These are phyloP conservation scores for Tenebrio molitor DNA, from an alignment of 1,140 invertebrate genomes.

Conservation along the genomic window DNA sequence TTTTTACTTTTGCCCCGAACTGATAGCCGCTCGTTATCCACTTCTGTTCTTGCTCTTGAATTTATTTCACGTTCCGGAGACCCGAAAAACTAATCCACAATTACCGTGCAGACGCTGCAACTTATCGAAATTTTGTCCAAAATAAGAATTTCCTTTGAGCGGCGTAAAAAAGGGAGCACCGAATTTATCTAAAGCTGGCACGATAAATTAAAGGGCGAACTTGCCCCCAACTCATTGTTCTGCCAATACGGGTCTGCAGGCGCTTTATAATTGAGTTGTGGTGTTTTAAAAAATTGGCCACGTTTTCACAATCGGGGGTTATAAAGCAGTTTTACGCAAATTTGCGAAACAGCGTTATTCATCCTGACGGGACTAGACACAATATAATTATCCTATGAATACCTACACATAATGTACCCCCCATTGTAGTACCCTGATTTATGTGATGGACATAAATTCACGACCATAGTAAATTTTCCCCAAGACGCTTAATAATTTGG, in stretches of 20 bases:
- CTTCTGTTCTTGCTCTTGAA: not conserved
- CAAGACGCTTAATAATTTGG: constrained; percentile 17
- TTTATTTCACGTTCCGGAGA: not conserved
- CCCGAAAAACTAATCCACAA: not conserved
- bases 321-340: not conserved
- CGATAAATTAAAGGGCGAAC: constrained; percentile 18
- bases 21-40: constrained; percentile 1
- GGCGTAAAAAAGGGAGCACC: not conserved
- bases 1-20: constrained; percentile 3
- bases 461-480: not conserved
- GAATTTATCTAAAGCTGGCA: not conserved
- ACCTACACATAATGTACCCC: constrained; percentile 19
- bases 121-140: no score
- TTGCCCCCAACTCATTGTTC: constrained; percentile 13
- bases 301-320: not conserved
- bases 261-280: constrained; percentile 31
- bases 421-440: constrained; percentile 5
- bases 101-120: not conserved
- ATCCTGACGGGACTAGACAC: not conserved
- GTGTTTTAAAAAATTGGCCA: constrained; percentile 18
- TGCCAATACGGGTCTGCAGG: constrained; percentile 15
- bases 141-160: constrained; percentile 3
- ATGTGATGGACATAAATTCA: constrained; percentile 20
- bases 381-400: constrained; percentile 33
- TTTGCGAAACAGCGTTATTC: not conserved